phyloP scores from a whole-genome alignment of 2,797 vertebrate species.

The Alca torda region DNA sequence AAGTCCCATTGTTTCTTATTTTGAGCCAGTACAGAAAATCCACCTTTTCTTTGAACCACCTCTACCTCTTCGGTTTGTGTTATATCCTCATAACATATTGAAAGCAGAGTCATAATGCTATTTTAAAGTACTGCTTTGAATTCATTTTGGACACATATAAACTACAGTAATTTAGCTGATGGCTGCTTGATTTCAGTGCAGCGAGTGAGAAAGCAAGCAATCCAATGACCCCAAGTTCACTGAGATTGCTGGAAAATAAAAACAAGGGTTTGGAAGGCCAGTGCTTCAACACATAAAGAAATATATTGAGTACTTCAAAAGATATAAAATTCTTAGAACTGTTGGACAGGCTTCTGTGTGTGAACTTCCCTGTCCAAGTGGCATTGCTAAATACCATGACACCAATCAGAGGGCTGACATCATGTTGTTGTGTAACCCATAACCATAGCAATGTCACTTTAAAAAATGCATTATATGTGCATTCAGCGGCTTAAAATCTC shows the following conservation, averaged over 20 bases:
- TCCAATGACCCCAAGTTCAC: constrained; percentile 65
- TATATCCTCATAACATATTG: not conserved
- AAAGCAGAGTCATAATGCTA: not conserved
- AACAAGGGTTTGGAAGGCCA: constrained; percentile 58
- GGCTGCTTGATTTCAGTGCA: constrained; percentile 6
- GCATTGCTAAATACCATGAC: constrained; percentile 75
- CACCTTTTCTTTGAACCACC: not conserved
- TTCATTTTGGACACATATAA: constrained; percentile 1
- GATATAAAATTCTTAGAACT: constrained; percentile 79
- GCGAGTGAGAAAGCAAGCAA: constrained; percentile 56
- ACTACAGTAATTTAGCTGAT: not conserved
- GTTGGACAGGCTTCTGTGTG: constrained; percentile 67
- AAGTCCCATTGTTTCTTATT: not conserved
- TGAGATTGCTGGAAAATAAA: constrained; percentile 71
- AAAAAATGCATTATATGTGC: constrained; percentile 42
- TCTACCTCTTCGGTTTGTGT: not conserved
- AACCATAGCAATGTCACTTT: constrained; percentile 62
- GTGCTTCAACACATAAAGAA: constrained; percentile 61
- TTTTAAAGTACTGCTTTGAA: not conserved
- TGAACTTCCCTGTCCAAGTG: constrained; percentile 72
- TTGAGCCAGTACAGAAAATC: not conserved
- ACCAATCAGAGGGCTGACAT: constrained; percentile 69
- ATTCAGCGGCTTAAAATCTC: constrained; percentile 45
- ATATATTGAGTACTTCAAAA: constrained; percentile 72
- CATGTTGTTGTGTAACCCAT: constrained; percentile 71